These are phyloP conservation scores for Agapornis canus DNA, from an alignment of 2,797 vertebrate species.

Conservation along the genomic window DNA sequence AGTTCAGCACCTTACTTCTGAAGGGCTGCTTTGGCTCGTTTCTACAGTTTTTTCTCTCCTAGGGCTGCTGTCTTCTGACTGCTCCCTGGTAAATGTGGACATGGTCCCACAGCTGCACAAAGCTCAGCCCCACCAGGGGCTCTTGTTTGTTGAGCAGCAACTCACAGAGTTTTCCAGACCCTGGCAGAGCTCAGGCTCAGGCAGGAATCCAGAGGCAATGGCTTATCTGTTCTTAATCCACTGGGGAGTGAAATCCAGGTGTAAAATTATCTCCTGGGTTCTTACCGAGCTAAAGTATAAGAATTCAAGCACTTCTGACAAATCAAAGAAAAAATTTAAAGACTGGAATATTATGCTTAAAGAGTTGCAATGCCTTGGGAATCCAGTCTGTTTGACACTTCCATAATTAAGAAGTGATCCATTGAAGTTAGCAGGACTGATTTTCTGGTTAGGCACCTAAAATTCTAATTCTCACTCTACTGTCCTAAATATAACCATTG, in stretches of 20 bases:
- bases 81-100: not conserved
- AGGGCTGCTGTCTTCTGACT: not conserved
- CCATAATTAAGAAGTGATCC: not conserved
- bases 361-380: not conserved
- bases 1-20: not conserved
- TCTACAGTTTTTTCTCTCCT: not conserved
- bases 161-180: not conserved
- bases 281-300: not conserved
- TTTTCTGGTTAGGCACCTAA: not conserved
- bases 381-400: not conserved
- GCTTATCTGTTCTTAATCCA: not conserved
- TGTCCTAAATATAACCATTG: not conserved
- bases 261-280: not conserved
- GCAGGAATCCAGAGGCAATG: not conserved
- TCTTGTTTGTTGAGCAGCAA: not conserved
- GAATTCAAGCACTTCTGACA: not conserved
- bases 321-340: not conserved
- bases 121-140: accelerated
- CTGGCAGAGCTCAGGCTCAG: not conserved
- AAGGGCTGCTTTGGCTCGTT: not conserved
- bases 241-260: not conserved
- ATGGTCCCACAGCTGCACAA: accelerated
- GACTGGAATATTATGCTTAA: not conserved
- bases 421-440: not conserved
- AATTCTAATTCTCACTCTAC: not conserved